Conservation (phyloP, 2,888 invertebrate genomes). For the Bembecia ichneumoniformis region DNA sequence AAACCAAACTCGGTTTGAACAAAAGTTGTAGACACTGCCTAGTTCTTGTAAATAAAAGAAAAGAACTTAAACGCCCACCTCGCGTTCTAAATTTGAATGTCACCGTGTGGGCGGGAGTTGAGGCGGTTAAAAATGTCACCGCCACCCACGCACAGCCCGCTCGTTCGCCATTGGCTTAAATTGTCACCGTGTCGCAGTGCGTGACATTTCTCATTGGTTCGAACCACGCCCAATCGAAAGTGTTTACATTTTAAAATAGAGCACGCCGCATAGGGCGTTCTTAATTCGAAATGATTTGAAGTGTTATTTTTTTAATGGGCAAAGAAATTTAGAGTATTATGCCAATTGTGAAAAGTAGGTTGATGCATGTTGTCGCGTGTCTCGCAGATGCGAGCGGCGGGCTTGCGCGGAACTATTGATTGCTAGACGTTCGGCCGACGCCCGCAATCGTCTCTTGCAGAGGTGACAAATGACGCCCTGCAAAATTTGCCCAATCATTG, state of each 20-base stretch:
- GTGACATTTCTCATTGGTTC: slow-evolving; percentile 57
- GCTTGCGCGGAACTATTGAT: slow-evolving; percentile 58
- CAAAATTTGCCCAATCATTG: neutral
- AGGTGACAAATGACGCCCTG: slow-evolving; percentile 32
- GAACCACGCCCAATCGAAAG: slow-evolving; percentile 41
- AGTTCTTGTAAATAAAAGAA: too few species aligned
- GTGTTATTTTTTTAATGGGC: neutral
- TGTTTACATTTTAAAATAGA: neutral
- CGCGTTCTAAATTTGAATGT: neutral
- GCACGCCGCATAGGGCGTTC: slow-evolving; percentile 4
- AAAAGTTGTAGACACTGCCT: too few species aligned
- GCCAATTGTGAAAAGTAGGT: slow-evolving; percentile 4
- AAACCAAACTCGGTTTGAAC: too few species aligned
- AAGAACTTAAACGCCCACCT: neutral
- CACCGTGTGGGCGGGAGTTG: neutral
- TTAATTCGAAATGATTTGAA: slow-evolving; percentile 11
- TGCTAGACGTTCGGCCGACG: slow-evolving; percentile 32
- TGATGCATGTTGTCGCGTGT: neutral
- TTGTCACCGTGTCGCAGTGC: slow-evolving; percentile 62
- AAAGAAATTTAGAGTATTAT: slow-evolving; percentile 1
- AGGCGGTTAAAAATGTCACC: slow-evolving; percentile 43
- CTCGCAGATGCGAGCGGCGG: slow-evolving; percentile 14
- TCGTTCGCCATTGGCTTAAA: slow-evolving; percentile 49
- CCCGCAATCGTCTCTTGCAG: slow-evolving; percentile 28
- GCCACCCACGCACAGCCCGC: slow-evolving; percentile 29